Conservation (phyloP, 2,113 vertebrate genomes). For the Mastomys coucha region DNA sequence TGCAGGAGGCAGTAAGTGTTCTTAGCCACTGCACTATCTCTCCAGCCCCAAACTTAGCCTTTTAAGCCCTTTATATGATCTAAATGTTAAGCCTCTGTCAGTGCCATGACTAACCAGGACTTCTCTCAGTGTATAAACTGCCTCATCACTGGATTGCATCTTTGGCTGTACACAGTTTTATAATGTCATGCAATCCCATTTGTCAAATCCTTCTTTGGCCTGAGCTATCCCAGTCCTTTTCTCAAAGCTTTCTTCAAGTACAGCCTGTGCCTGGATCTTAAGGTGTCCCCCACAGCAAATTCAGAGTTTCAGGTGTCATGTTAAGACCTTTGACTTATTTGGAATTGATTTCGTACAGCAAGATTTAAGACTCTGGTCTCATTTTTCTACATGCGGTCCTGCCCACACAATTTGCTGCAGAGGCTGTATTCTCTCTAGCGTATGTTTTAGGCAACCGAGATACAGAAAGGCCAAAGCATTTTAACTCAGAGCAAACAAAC, state of each 20-base stretch:
- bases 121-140: no score
- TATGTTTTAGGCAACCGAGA: neutral
- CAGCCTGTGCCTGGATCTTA: neutral
- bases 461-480: slow-evolving; percentile 1
- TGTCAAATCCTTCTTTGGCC: neutral
- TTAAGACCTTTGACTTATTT: neutral
- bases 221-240: neutral
- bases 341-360: neutral
- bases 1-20: neutral
- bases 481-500: neutral
- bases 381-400: neutral
- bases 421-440: neutral
- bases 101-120: neutral
- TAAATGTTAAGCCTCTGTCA: neutral
- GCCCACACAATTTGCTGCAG: neutral
- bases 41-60: neutral
- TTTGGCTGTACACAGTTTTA: neutral
- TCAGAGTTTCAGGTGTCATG: neutral
- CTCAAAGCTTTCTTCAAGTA: neutral
- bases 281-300: neutral
- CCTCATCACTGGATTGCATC: neutral
- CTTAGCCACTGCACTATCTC: neutral
- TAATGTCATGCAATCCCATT: neutral
- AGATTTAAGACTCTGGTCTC: neutral
- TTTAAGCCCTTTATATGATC: neutral